Percentiles rank a stretch among this genome's conserved stretches.
These are phyloP conservation scores for Lepidocyrtinus sp. DNA, from an alignment of 2,888 invertebrate species.

Conservation along the genomic window DNA sequence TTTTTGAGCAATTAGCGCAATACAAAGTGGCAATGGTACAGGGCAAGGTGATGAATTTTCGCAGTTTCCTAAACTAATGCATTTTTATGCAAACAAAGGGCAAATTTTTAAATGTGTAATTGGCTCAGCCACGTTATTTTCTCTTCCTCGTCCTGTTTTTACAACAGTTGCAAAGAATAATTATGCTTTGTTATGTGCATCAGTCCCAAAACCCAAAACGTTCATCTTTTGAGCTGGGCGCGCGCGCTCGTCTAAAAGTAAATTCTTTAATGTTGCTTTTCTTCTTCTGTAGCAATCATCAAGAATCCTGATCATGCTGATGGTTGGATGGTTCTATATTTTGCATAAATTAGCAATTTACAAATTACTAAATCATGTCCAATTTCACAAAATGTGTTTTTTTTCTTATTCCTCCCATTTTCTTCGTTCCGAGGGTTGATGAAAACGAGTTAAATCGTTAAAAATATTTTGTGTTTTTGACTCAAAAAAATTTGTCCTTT, in stretches of 20 bases:
- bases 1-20: neutral
- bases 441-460: too few species aligned
- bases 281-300: constrained; percentile 6
- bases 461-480: too few species aligned
- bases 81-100: too few species aligned
- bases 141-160: neutral
- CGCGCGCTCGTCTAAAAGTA: neutral
- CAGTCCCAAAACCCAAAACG: neutral
- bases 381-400: constrained; percentile 33
- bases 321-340: constrained; percentile 39
- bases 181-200: neutral
- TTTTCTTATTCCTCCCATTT: constrained; percentile 18
- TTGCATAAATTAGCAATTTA: constrained; percentile 61
- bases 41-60: too few species aligned
- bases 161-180: neutral
- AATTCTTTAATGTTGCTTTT: neutral
- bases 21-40: neutral
- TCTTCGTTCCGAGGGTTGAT: too few species aligned
- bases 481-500: too few species aligned
- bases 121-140: too few species aligned
- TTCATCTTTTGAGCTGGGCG: neutral
- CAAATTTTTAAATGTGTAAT: too few species aligned
- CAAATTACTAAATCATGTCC: constrained; percentile 62
- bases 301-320: constrained; percentile 16
- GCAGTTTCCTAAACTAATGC: too few species aligned